phyloP scores from a whole-genome alignment of 2,113 vertebrate species.

The Reinhardtius hippoglossoides region DNA sequence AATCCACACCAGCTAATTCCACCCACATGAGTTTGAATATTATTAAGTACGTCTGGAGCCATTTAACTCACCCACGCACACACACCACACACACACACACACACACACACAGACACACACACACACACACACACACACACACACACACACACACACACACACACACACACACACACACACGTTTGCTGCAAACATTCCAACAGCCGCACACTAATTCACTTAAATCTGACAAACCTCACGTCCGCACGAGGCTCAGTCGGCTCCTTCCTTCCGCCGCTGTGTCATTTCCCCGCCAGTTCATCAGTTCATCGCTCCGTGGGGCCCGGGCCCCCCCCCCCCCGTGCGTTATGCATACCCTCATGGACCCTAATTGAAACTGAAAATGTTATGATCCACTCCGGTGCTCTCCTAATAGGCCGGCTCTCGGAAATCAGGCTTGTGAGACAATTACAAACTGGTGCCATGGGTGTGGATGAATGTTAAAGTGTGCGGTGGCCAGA shows the following conservation, averaged over 20 bases:
- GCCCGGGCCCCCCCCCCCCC: conserved; percentile 65
- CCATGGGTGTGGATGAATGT: conserved; percentile 51
- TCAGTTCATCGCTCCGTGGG: conserved; percentile 55
- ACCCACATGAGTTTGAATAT: conserved; percentile 30
- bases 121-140: neutral
- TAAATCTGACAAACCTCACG: conserved; percentile 59
- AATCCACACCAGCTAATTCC: conserved; percentile 34
- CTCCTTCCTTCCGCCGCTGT: conserved; percentile 46
- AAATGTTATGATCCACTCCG: conserved; percentile 85
- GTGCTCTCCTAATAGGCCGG: conserved; percentile 78
- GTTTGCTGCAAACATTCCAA: conserved; percentile 32
- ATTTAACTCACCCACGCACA: conserved; percentile 29
- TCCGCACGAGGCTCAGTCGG: conserved; percentile 35
- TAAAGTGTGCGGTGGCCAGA: conserved; percentile 15
- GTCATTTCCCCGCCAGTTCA: conserved; percentile 64
- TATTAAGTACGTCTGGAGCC: conserved; percentile 47
- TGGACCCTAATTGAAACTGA: conserved; percentile 86
- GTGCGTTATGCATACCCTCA: conserved; percentile 81
- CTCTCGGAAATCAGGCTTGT: conserved; percentile 72
- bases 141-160: too few relatives aligned
- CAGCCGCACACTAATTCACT: conserved; percentile 60
- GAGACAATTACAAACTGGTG: conserved; percentile 75
- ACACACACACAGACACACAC: too few relatives aligned
- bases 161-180: neutral
- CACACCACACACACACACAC: too few relatives aligned